A percentile compares a stretch with the other conserved stretches of the same genome.
Evolutionary conservation across 2,888 invertebrate genomes (phyloP).

Genomic region (Sisyra nigra): DNA sequence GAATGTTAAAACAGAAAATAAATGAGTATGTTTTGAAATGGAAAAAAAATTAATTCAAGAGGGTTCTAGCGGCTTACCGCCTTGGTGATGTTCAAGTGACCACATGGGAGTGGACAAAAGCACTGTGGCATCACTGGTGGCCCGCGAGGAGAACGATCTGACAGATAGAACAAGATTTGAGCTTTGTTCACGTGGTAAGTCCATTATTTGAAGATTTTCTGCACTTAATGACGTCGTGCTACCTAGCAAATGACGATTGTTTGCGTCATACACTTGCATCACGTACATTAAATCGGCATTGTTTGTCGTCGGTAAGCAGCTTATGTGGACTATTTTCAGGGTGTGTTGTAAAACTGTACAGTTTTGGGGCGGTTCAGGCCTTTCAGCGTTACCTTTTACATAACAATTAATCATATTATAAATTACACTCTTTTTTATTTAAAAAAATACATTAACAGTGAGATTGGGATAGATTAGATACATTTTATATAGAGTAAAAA

Average conservation of each 20-base stretch:
- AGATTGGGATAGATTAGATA: no score
- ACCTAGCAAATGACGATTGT: slow-evolving; percentile 30
- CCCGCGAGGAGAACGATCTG: slow-evolving; percentile 29
- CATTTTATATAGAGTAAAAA: no score
- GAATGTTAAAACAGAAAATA: no score
- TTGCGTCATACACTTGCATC: slow-evolving; percentile 35
- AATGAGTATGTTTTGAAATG: no score
- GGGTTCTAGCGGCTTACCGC: slow-evolving; percentile 7
- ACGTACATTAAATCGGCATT: slow-evolving; percentile 22
- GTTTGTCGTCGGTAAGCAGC: slow-evolving; percentile 26
- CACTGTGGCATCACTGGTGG: slow-evolving; percentile 33
- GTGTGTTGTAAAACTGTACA: slow-evolving; percentile 32
- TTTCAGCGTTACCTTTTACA: slow-evolving; percentile 10
- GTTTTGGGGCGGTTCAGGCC: slow-evolving; percentile 33
- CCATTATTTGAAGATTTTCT: slow-evolving; percentile 26
- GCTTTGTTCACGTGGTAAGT: slow-evolving; percentile 27
- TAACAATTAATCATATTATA: no score
- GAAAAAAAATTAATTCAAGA: no score
- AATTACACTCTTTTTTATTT: no score
- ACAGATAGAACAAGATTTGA: slow-evolving; percentile 29
- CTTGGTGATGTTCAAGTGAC: slow-evolving; percentile 6
- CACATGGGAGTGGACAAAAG: slow-evolving; percentile 24
- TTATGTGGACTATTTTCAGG: slow-evolving; percentile 27
- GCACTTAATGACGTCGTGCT: slow-evolving; percentile 32
- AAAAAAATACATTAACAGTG: no score